Evolutionary conservation across 2,888 invertebrate genomes (phyloP), one percentile per base, ranked within the genome.

Genomic region (Xylota sylvarum): DNA sequence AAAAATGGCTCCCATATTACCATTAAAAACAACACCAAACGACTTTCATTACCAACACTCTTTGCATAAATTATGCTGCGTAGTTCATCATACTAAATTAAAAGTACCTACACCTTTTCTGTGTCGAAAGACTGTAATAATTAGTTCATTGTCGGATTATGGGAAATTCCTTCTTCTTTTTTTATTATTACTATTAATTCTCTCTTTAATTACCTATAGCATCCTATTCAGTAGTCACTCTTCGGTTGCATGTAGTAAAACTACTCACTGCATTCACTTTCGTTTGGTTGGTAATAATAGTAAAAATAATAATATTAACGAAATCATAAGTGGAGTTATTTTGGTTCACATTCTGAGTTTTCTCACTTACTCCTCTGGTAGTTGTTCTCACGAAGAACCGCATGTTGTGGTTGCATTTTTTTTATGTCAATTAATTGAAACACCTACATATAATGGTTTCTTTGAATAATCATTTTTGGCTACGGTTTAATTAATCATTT

Each of bases 61-160:
- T 72, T 40, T 60, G 65, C 56, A 85, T 80, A 70, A 69, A 32
- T 76, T 80, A 85, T 64, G 79, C 79, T 76, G 58, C 74, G 30
- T 60, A 37, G 50, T 58, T 52, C 60, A 60, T 74, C 74, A 81
- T 67, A 46, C 52, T 60, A 48, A 81, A 64, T 70, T 77, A 77
- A 77, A 64, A 32, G 50, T 56, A 55, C 43, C 43, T 48, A 46
- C 58, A 48, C 40, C 58, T 32, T 32, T 17, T n/a, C 4, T 35
- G 23, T 69, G 76, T 67, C 56, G 76, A 77, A 77, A 77, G 76
- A 72, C 56, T 60, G 35, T 65, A 69, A 32, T 85, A 76, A 81
- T 85, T 85, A 72, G 85, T 76, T 85, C 72, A 72, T 77, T 85
- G 80, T 76, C 65, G 50, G 74, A 70, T 74, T 80, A 85, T 80